Conservation (phyloP, 2,113 vertebrate species). For the Platichthys stellatus region DNA sequence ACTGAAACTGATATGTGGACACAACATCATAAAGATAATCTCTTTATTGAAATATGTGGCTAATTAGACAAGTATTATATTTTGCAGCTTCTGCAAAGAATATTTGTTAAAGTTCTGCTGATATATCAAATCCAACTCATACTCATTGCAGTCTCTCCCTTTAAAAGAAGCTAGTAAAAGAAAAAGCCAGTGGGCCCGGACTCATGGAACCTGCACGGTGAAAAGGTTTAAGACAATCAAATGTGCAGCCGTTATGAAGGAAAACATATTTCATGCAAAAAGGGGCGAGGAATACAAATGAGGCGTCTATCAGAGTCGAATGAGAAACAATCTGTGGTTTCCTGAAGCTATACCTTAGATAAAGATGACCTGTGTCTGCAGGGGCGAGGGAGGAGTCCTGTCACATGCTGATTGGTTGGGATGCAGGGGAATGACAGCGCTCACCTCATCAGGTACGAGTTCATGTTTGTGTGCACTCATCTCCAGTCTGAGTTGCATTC, state of each 20-base stretch:
- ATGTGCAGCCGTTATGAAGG: no score
- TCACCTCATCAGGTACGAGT: conserved; percentile 60
- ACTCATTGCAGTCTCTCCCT: not conserved
- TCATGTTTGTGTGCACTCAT: conserved; percentile 58
- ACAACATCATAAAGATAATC: not conserved
- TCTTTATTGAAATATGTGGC: not conserved
- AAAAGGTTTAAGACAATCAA: no score
- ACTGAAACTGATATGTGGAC: not conserved
- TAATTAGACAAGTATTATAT: conserved; percentile 4
- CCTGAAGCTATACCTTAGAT: conserved; percentile 8
- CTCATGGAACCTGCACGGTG: not conserved
- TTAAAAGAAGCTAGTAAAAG: no score
- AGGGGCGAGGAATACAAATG: conserved; percentile 18
- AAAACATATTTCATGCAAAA: not conserved
- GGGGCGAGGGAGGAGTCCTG: conserved; percentile 59
- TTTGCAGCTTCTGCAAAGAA: not conserved
- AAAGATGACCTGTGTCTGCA: conserved; percentile 36
- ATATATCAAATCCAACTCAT: conserved; percentile 1
- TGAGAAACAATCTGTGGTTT: conserved; percentile 35
- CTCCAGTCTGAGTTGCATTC: conserved; percentile 58
- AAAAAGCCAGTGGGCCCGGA: no score
- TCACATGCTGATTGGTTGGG: conserved; percentile 63
- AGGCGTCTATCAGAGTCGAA: conserved; percentile 17
- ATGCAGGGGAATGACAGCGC: conserved; percentile 71
- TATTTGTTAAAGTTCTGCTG: not conserved